These are phyloP conservation scores for Neoitamus cyanurus DNA, from an alignment of 2,888 invertebrate genomes.

Conservation along the genomic window DNA sequence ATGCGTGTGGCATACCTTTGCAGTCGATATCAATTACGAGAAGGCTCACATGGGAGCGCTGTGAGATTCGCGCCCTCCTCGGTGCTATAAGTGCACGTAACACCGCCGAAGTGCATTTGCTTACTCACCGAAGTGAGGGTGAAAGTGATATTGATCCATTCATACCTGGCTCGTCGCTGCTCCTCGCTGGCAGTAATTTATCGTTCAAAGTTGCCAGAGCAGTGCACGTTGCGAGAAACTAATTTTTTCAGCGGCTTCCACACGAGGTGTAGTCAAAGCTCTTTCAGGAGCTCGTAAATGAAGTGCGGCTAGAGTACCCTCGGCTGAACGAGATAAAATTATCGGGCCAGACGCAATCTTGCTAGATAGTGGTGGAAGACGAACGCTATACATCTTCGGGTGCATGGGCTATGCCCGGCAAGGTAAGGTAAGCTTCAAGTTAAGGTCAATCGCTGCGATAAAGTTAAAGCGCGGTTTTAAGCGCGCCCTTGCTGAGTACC, in stretches of 20 bases:
- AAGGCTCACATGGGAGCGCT: conserved; percentile 25
- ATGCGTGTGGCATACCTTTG: conserved; percentile 18
- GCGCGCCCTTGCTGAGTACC: conserved; percentile 14
- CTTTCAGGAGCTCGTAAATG: background rate
- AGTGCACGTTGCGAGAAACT: background rate
- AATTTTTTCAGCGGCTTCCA: conserved; percentile 21
- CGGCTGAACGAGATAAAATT: conserved; percentile 19
- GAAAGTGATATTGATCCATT: conserved; percentile 41
- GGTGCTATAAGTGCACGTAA: conserved; percentile 15
- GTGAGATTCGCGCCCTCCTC: conserved; percentile 23
- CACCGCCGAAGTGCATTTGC: conserved; percentile 20
- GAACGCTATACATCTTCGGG: background rate
- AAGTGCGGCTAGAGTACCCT: conserved; percentile 17
- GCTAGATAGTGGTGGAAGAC: background rate
- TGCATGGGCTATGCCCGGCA: background rate
- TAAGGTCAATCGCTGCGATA: conserved; percentile 18
- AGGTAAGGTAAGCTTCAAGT: conserved; percentile 22
- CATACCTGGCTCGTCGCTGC: background rate
- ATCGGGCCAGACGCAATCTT: conserved; percentile 3
- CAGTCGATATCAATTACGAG: conserved; percentile 32
- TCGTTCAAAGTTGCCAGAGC: background rate
- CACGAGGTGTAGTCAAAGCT: background rate
- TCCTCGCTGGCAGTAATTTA: background rate
- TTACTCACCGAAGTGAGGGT: conserved; percentile 32
- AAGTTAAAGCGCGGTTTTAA: background rate